Evolutionary conservation across 2,888 invertebrate species (phyloP).

Genomic region (Tachina grossa): DNA sequence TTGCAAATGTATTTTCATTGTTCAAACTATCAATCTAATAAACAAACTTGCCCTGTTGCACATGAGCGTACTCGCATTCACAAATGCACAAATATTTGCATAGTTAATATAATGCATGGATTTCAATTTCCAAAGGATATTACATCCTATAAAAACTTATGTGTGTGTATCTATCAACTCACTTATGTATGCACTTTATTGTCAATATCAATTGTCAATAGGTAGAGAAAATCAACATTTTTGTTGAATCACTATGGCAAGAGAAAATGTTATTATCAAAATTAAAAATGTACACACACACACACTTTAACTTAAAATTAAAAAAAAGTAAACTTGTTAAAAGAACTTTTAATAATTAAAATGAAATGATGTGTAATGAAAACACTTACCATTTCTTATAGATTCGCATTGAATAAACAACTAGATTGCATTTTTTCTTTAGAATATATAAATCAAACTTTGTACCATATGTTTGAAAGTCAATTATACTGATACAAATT

Average conservation of each 20-base stretch:
- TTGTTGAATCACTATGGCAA: conserved; percentile 22
- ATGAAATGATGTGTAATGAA: conserved; percentile 52
- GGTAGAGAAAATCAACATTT: conserved; percentile 57
- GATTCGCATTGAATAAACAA: conserved; percentile 23
- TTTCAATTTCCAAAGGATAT: conserved; percentile 8
- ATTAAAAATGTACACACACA: conserved; percentile 37
- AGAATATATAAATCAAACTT: not conserved
- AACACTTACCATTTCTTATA: conserved; percentile 60
- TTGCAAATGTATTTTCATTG: conserved; percentile 5
- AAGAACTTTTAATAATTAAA: conserved; percentile 58
- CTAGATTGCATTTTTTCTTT: conserved; percentile 16
- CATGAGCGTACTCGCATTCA: not conserved
- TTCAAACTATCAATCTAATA: conserved; percentile 13
- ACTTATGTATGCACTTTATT: not conserved
- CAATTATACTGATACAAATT: conserved; percentile 26
- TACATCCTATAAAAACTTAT: not conserved
- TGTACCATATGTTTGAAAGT: conserved; percentile 48
- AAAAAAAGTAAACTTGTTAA: conserved; percentile 19
- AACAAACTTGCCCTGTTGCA: conserved; percentile 1
- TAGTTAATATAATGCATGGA: conserved; percentile 16
- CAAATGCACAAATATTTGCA: conserved; percentile 27
- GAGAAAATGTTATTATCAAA: conserved; percentile 41
- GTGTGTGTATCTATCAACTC: not conserved
- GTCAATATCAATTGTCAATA: conserved; percentile 8
- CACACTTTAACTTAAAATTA: not conserved